phyloP scores from a whole-genome alignment of 1,140 invertebrate species.

The Drosophila quadrilineata region DNA sequence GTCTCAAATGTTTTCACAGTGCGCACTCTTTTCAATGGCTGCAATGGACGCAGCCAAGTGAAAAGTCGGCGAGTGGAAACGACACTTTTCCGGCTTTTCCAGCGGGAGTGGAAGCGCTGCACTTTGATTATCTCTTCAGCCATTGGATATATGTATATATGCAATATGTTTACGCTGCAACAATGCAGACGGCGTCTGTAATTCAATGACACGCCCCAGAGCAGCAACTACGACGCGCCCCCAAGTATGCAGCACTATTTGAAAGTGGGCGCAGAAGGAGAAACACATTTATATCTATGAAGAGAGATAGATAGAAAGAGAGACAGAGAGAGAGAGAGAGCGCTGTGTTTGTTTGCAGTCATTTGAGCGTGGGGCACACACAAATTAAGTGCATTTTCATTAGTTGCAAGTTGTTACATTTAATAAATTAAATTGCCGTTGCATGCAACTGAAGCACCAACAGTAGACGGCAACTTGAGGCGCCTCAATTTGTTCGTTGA shows the following conservation, averaged over 20 bases:
- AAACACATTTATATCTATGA: too few species aligned
- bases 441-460: slow-evolving; percentile 1
- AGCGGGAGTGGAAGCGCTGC: slow-evolving; percentile 7
- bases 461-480: slow-evolving; percentile 10
- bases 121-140: slow-evolving; percentile 11
- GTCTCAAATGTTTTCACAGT: neutral
- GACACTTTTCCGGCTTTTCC: slow-evolving; percentile 27
- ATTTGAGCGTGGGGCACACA: slow-evolving; percentile 28
- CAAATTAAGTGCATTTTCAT: slow-evolving; percentile 51
- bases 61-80: slow-evolving; percentile 12
- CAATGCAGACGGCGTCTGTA: too few species aligned
- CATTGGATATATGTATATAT: too few species aligned
- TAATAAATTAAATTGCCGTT: slow-evolving; percentile 45
- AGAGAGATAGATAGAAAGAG: neutral
- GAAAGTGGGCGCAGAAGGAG: slow-evolving; percentile 2
- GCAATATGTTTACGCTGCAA: slow-evolving; percentile 24
- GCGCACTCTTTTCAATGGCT: too few species aligned
- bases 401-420: slow-evolving; percentile 47
- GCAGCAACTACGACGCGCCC: neutral
- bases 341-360: slow-evolving; percentile 31
- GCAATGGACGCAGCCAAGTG: slow-evolving; percentile 13
- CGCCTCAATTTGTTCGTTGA: slow-evolving; percentile 11
- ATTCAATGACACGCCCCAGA: neutral
- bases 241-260: slow-evolving; percentile 1
- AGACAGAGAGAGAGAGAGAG: neutral